These are phyloP conservation scores for Protobothrops mucrosquamatus DNA, from an alignment of 2,113 vertebrate genomes.

Conservation along the genomic window DNA sequence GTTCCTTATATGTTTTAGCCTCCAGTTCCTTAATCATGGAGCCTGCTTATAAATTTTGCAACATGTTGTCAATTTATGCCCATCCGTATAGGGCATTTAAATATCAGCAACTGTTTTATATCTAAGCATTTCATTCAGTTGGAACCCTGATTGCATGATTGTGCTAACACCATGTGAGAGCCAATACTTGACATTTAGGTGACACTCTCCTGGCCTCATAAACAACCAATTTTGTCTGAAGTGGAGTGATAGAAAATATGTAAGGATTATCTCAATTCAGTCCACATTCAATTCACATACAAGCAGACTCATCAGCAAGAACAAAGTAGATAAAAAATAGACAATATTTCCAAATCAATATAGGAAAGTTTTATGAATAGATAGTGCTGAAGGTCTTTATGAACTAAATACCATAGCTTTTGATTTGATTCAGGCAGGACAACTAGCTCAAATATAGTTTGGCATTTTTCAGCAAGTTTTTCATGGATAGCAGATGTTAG, in stretches of 20 bases:
- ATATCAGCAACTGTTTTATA: not conserved
- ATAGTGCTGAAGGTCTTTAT: not conserved
- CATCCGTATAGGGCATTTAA: not conserved
- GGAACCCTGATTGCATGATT: not conserved
- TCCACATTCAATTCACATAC: not conserved
- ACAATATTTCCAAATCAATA: not conserved
- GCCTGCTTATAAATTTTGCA: not conserved
- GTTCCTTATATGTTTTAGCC: no score
- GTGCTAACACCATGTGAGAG: no score
- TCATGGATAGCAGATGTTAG: not conserved
- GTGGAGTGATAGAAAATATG: not conserved
- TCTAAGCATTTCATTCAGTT: no score
- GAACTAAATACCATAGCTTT: not conserved
- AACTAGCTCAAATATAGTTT: not conserved
- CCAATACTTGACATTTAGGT: not conserved
- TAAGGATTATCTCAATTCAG: not conserved
- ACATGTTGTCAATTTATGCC: not conserved
- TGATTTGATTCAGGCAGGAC: not conserved
- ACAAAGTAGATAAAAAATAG: not conserved
- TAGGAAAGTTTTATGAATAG: not conserved
- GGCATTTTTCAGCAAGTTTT: not conserved
- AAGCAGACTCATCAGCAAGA: not conserved
- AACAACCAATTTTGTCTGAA: not conserved
- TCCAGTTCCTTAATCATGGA: not conserved
- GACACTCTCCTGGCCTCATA: not conserved